These are phyloP conservation scores for Lonchura striata DNA, from an alignment of 2,113 vertebrate species.

Conservation along the genomic window DNA sequence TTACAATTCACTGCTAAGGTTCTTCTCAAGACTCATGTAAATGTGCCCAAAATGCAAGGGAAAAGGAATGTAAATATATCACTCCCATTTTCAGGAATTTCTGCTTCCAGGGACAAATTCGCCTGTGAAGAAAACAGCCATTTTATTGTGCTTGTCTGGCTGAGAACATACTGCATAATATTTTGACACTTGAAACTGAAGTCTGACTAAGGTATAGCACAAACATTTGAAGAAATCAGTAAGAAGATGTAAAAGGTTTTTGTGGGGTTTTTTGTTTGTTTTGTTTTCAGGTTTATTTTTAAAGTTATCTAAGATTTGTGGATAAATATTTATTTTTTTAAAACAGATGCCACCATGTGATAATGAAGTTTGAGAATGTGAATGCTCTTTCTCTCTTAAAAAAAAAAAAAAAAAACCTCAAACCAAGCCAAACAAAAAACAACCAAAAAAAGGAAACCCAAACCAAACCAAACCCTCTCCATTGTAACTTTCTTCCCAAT, in stretches of 20 bases:
- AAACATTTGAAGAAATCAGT: not conserved
- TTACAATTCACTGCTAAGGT: not conserved
- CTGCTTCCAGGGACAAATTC: not conserved
- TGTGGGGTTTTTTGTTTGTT: not conserved
- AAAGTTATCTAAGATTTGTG: not conserved
- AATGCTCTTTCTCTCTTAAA: not conserved
- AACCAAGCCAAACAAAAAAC: not conserved
- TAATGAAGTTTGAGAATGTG: not conserved
- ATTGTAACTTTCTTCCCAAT: not conserved
- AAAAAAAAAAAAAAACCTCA: not conserved
- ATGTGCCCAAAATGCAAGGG: not conserved
- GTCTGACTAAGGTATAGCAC: not conserved
- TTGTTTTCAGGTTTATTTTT: not conserved
- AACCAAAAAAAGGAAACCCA: not conserved
- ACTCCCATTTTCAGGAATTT: not conserved
- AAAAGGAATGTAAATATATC: slow-evolving; percentile 3
- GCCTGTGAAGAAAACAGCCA: not conserved
- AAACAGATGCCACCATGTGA: not conserved
- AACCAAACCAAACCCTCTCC: not conserved
- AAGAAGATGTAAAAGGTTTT: not conserved
- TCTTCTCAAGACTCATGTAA: not conserved
- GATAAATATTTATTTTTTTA: not conserved
- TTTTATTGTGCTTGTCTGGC: not conserved
- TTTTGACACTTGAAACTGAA: not conserved
- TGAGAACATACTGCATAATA: not conserved